Evolutionary conservation across 2,888 invertebrate genomes (phyloP).

Genomic region (Coelinius sp.): DNA sequence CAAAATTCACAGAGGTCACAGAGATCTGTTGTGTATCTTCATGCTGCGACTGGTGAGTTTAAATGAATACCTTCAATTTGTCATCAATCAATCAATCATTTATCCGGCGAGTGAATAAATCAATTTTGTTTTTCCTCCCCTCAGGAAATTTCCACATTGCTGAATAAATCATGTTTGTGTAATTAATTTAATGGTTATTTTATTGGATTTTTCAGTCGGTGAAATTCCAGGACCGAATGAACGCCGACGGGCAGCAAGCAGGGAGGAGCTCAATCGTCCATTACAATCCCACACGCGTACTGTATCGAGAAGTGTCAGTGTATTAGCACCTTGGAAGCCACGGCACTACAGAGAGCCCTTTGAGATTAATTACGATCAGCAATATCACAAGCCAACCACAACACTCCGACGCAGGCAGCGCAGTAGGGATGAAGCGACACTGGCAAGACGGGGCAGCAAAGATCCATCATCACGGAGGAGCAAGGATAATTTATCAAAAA

Average conservation of each 20-base stretch:
- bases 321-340: slow-evolving; percentile 89
- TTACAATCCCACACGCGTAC: slow-evolving; percentile 78
- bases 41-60: slow-evolving; percentile 82
- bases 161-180: not conserved
- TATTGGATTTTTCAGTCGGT: slow-evolving; percentile 75
- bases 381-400: slow-evolving; percentile 67
- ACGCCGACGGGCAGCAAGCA: slow-evolving; percentile 78
- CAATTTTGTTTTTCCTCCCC: not conserved
- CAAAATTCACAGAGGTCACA: slow-evolving; percentile 75
- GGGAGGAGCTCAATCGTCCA: slow-evolving; percentile 81
- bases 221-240: slow-evolving; percentile 84
- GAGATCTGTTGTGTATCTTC: slow-evolving; percentile 86
- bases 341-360: slow-evolving; percentile 80
- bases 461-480: slow-evolving; percentile 60
- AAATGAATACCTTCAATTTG: not conserved
- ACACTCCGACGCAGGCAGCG: slow-evolving; percentile 69
- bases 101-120: not conserved
- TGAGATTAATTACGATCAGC: slow-evolving; percentile 85
- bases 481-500: slow-evolving; percentile 66
- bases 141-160: not conserved
- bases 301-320: slow-evolving; percentile 83
- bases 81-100: not conserved
- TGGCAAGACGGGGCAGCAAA: slow-evolving; percentile 65
- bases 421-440: slow-evolving; percentile 61
- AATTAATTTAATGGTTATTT: not conserved